These are phyloP conservation scores for Anarsia innoxiella DNA, from an alignment of 2,888 invertebrate species.

Conservation along the genomic window DNA sequence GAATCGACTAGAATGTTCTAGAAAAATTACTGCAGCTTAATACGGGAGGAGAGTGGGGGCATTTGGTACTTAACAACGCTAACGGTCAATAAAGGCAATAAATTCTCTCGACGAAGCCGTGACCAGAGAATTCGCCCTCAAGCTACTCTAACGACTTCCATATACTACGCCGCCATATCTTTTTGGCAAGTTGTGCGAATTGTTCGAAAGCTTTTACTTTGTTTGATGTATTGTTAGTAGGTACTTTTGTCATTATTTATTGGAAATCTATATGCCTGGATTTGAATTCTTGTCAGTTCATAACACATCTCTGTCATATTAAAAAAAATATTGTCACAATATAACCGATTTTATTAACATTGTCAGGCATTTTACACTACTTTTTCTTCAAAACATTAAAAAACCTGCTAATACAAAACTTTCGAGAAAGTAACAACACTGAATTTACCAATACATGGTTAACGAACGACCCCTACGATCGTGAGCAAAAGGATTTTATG, in stretches of 20 bases:
- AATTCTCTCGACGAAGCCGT: conserved; percentile 28
- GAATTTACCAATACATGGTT: conserved; percentile 6
- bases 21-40: conserved; percentile 30
- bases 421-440: no score
- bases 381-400: background rate
- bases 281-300: no score
- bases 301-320: no score
- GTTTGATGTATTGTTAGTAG: no score
- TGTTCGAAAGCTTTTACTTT: no score
- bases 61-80: conserved; percentile 28
- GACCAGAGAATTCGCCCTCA: conserved; percentile 22
- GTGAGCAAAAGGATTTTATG: conserved; percentile 27
- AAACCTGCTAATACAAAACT: no score
- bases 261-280: no score
- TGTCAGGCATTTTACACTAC: no score
- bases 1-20: conserved; percentile 9
- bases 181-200: no score
- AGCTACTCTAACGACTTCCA: background rate
- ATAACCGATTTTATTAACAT: no score
- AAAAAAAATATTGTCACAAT: no score
- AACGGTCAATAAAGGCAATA: conserved; percentile 43
- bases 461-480: conserved; percentile 2
- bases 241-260: no score
- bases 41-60: conserved; percentile 25
- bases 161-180: background rate